phyloP scores from a whole-genome alignment of 2,113 vertebrate genomes.

The Phrynosoma blainvillii region DNA sequence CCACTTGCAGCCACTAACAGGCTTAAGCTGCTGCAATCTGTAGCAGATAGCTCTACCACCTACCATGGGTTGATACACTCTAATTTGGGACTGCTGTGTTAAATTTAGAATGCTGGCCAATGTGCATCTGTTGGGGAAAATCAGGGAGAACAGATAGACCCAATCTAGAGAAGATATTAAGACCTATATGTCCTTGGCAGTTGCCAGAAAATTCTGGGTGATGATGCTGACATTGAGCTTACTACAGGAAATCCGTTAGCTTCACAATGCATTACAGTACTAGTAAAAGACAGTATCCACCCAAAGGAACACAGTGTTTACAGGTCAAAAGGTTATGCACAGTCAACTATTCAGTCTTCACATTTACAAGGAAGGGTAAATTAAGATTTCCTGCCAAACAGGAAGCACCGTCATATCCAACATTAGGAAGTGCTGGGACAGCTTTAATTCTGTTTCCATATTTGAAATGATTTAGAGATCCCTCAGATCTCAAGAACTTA shows the following conservation, averaged over 20 bases:
- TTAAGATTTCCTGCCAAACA: conserved; percentile 74
- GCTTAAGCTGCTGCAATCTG: not conserved
- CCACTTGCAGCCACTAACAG: not conserved
- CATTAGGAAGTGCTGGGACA: conserved; percentile 72
- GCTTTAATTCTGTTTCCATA: conserved; percentile 67
- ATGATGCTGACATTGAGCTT: not conserved
- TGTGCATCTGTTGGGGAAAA: not conserved
- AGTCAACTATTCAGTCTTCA: conserved; percentile 61
- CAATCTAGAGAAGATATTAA: not conserved
- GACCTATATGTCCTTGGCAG: not conserved
- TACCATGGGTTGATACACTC: not conserved
- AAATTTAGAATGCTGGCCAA: not conserved
- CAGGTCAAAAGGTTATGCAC: conserved; percentile 73
- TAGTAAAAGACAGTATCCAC: conserved; percentile 29
- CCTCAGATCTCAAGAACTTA: not conserved
- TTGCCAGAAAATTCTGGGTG: not conserved
- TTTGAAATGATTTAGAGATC: conserved; percentile 48
- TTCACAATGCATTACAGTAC: not conserved
- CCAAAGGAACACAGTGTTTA: conserved; percentile 71
- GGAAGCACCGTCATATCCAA: conserved; percentile 71
- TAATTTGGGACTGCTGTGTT: too few relatives aligned
- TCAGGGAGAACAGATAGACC: not conserved
- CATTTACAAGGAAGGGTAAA: conserved; percentile 73
- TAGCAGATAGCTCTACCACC: not conserved
- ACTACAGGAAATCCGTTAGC: not conserved